Evolutionary conservation across 1,140 invertebrate species (phyloP).

Genomic region (Plectrocnemia conspersa): DNA sequence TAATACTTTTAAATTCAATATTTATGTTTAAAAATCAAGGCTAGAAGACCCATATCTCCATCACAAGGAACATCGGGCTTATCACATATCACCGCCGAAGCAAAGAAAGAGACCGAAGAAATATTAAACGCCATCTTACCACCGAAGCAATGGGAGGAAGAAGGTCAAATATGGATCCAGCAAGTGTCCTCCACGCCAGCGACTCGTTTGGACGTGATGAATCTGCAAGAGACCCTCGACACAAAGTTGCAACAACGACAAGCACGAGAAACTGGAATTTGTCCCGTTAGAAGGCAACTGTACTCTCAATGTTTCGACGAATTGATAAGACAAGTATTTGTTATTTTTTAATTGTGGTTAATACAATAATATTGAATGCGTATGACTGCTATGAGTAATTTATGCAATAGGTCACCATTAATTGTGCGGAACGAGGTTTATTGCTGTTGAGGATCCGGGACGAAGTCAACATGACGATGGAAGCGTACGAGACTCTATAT

Average conservation of each 20-base stretch:
- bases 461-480: conserved; percentile 93
- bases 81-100: conserved; percentile 47
- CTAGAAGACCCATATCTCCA: conserved; percentile 32
- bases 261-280: conserved; percentile 94
- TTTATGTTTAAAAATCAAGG: neutral
- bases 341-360: neutral
- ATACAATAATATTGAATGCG: no score
- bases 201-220: conserved; percentile 89
- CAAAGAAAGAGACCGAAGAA: conserved; percentile 78
- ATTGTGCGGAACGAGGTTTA: conserved; percentile 94
- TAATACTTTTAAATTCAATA: neutral
- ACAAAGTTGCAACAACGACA: conserved; percentile 84
- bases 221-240: conserved; percentile 92
- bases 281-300: conserved; percentile 87
- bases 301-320: conserved; percentile 96
- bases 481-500: conserved; percentile 90
- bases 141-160: conserved; percentile 91
- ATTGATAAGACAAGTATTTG: conserved; percentile 45
- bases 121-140: conserved; percentile 94
- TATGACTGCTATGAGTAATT: conserved; percentile 4
- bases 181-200: conserved; percentile 92
- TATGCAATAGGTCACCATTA: conserved; percentile 82
- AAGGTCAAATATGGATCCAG: conserved; percentile 80
- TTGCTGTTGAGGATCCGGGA: conserved; percentile 87
- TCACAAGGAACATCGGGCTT: conserved; percentile 40